Base-by-base conservation (phyloP, 2,888 invertebrate genomes). In the Lordiphosa andalusiaca region DNA sequence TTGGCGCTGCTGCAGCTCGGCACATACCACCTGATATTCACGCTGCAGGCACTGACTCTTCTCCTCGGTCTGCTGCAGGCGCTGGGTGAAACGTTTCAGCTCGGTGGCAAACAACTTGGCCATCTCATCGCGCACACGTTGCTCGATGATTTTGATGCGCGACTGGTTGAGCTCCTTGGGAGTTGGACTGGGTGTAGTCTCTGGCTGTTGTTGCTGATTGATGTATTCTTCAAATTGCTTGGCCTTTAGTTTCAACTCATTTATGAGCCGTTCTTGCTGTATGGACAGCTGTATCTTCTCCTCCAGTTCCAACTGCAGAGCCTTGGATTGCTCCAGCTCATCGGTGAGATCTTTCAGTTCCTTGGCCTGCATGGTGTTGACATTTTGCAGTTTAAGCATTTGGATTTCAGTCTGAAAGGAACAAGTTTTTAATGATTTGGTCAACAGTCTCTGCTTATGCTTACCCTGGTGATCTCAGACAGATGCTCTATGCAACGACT, bases 191-290 rank as follows among this genome's bases (percentile, higher is more conserved):
- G 44, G 46, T 7, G 57, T 54, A 30, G 69, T 73, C 1, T 71
- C 67, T 4, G 85, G 16, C 68, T 73, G 30, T 39, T 42, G 25
- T 12, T 78, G 91, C 55, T 91, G 91, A 73, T 91, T 90, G 23
- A 93, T 91, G 74, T 92, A 93, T 64, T 92, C 91, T 71, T 93
- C 93, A 81, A 93, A 93, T 78, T 92, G 92, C 67, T 91, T 91
- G 0, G 93, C 92, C 73, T 93, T 93, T 66, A 90, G 90, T 74
- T 92, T 92, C 10, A 93, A 78, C 58, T 93, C 93, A 16, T 89
- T 88, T 76, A 93, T 91, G 9, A 93, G 85, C 2, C 91, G 90
- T 71, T 93, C 93, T 75, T 92, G 91, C 58, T 93, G 91, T 69
- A 91, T 91, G 88, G 87, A 90, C 2, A 90, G 76, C 49, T 84